Conservation (phyloP, 2,888 invertebrate species). For the Andrena fulva region DNA sequence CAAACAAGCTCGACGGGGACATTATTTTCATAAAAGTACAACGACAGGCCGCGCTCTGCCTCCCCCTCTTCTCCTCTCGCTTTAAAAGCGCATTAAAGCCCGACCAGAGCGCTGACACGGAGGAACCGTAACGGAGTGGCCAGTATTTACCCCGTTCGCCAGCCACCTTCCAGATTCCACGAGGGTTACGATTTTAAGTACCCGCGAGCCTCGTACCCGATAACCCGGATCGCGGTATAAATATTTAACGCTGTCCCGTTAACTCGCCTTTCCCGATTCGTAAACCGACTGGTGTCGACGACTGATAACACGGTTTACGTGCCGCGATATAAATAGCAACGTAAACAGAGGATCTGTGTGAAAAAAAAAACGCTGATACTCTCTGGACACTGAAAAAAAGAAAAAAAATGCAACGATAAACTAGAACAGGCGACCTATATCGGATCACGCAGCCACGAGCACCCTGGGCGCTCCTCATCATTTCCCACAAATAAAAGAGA, state of each 20-base stretch:
- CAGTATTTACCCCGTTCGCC: background rate
- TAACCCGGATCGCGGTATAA: constrained; percentile 57
- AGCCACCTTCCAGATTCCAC: background rate
- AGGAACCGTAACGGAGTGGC: background rate
- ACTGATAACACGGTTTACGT: constrained; percentile 46
- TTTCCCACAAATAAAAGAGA: background rate
- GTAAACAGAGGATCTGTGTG: constrained; percentile 9
- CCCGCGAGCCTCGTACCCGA: constrained; percentile 37
- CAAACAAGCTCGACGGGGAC: constrained; percentile 52
- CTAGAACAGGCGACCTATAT: constrained; percentile 41
- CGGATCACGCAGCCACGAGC: background rate
- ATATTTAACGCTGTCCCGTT: constrained; percentile 56
- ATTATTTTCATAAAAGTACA: constrained; percentile 48
- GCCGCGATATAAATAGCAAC: constrained; percentile 35
- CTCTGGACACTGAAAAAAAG: background rate
- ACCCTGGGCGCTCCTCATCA: constrained; percentile 2
- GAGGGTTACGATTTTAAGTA: constrained; percentile 17
- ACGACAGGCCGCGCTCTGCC: background rate
- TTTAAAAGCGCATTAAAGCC: background rate
- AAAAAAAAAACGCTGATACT: background rate
- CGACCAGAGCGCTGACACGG: background rate
- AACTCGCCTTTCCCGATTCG: constrained; percentile 51
- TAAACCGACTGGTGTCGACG: constrained; percentile 52
- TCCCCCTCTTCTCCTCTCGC: background rate
- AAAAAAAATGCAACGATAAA: background rate